Base-by-base conservation (phyloP, 1,140 invertebrate genomes). In the Apis cerana region DNA sequence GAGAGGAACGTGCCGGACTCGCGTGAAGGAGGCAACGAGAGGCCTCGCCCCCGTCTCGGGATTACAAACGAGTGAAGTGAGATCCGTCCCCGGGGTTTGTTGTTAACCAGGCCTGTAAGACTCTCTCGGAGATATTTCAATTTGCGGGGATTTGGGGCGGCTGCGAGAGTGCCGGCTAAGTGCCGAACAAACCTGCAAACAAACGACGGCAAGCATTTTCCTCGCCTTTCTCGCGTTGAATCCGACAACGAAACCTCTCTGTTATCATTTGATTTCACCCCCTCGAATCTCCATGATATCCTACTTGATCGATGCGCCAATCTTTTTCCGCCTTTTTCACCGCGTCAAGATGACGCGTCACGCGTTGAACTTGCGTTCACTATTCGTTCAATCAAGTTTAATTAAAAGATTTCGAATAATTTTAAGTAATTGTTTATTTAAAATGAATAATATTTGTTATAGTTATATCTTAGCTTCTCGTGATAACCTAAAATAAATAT, bases 61-160 rank as follows among this genome's bases (percentile, higher is more conserved):
- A 90, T 91, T 91, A 91, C 78, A 80, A 83, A 75, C 86, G 86
- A 86, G 86, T 85, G 86, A 89, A 88, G 89, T 82, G 88, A 91
- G 88, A 90, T 91, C 87, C 88, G 89, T 89, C 89, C 77, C 80
- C 54, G 65, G 85, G 85, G 89, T 89, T 91, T 92, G 90, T 91
- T 92, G 91, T 91, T 91, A 91, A 91, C 86, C 91, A 89, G 84
- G 80, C 75, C 79, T 81, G 61, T 87, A 90, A 90, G 88, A 89
- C 87, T 90, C 87, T 90, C 79, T 61, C 85, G 82, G 88, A 86
- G 90, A 91, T 91, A 91, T 91, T 91, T 91, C 90, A 91, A 91
- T 91, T 91, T 91, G 87, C 81, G 87, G 83, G 90, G 90, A 89
- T 91, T 90, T 91, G 80, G 84, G 54, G 50, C 77, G 77, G 75